phyloP scores from a whole-genome alignment of 2,113 vertebrate genomes.

The Pygoscelis antarcticus region DNA sequence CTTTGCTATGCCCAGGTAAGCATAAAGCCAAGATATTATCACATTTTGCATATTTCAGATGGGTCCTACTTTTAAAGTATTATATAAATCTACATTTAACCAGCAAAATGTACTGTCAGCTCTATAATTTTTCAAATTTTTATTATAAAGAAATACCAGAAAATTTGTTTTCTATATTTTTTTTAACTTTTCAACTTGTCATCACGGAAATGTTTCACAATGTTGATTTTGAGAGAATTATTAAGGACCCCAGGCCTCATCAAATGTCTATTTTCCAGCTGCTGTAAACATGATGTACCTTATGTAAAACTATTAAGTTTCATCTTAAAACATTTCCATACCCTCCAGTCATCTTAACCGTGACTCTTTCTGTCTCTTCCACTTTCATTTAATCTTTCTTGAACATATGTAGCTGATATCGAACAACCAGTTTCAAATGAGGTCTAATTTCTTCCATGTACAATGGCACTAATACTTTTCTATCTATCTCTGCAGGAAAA shows the following conservation, averaged over 20 bases:
- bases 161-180: neutral
- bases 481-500: neutral
- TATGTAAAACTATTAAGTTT: neutral
- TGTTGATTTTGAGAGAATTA: neutral
- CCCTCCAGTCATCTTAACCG: accelerated
- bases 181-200: neutral
- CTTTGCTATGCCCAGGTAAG: neutral
- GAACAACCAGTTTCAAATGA: neutral
- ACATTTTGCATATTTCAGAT: neutral
- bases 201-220: neutral
- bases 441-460: neutral
- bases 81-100: neutral
- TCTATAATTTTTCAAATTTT: neutral
- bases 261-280: neutral
- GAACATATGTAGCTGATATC: neutral
- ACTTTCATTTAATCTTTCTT: neutral
- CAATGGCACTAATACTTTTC: neutral
- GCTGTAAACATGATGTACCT: neutral
- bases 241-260: neutral
- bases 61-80: neutral
- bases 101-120: neutral
- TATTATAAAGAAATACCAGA: neutral
- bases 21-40: neutral
- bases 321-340: neutral
- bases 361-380: neutral